Evolutionary conservation across 2,113 vertebrate species (phyloP).

Genomic region (Hippocampus barbouri): DNA sequence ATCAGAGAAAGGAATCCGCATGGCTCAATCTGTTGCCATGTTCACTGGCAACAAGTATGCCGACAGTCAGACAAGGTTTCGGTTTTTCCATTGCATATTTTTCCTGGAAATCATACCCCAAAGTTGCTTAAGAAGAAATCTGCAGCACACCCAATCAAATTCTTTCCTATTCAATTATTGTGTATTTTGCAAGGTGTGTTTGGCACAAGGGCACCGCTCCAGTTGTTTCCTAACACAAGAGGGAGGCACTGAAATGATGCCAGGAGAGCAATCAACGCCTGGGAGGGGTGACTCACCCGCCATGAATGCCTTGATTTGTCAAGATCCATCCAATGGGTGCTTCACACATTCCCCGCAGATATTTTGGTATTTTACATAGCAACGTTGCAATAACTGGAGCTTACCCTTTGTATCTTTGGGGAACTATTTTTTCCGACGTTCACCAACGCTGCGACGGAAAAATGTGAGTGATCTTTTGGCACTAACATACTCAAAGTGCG

Average conservation of each 20-base stretch:
- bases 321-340: background rate
- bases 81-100: background rate
- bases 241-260: slow-evolving; percentile 17
- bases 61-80: background rate
- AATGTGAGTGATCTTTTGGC: background rate
- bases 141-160: slow-evolving; percentile 26
- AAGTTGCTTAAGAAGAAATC: background rate
- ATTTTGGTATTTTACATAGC: background rate
- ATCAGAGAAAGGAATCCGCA: slow-evolving; percentile 12
- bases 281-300: slow-evolving; percentile 23
- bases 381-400: background rate
- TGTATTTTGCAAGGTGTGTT: slow-evolving; percentile 26
- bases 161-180: slow-evolving; percentile 43
- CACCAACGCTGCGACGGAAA: background rate
- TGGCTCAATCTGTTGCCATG: slow-evolving; percentile 23
- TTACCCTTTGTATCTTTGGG: background rate
- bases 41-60: slow-evolving; percentile 12
- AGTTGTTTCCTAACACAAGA: slow-evolving; percentile 49
- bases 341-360: slow-evolving; percentile 2
- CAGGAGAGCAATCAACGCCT: slow-evolving; percentile 2
- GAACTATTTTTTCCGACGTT: background rate
- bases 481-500: background rate
- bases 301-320: slow-evolving; percentile 21
- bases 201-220: slow-evolving; percentile 35
- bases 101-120: slow-evolving; percentile 31